These are phyloP conservation scores for Therioaphis trifolii DNA, from an alignment of 2,888 invertebrate genomes.

Conservation along the genomic window DNA sequence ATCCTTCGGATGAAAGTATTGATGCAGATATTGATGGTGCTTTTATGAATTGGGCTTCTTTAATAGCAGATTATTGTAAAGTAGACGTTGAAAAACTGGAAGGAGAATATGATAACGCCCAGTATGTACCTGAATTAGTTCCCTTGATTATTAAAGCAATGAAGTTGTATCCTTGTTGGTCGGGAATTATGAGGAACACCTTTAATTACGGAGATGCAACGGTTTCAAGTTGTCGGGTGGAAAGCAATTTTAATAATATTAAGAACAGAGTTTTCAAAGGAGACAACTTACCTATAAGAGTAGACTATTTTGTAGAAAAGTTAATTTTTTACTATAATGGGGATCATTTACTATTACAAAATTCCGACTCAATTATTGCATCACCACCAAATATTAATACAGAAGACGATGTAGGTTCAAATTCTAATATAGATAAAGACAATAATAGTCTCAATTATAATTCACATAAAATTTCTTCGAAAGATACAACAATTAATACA, in stretches of 20 bases:
- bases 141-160: neutral
- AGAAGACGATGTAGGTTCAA: too few relatives aligned
- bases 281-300: neutral
- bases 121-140: conserved; percentile 1
- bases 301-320: neutral
- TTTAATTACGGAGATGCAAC: conserved; percentile 3
- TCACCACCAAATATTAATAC: too few relatives aligned
- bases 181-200: neutral
- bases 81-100: too few relatives aligned
- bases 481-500: too few relatives aligned
- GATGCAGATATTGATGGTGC: too few relatives aligned
- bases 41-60: too few relatives aligned
- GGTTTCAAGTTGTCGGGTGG: neutral
- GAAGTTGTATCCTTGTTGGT: neutral
- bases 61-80: too few relatives aligned
- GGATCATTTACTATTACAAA: neutral
- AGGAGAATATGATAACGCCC: neutral
- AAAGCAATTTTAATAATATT: neutral
- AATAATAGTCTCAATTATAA: too few relatives aligned
- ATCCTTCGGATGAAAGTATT: too few relatives aligned
- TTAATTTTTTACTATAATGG: neutral
- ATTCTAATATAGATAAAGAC: too few relatives aligned
- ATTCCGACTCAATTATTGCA: too few relatives aligned
- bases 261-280: neutral
- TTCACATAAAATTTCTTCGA: too few relatives aligned